Evolutionary conservation across 1,140 invertebrate species (phyloP), one percentile per base, ranked within the genome.

Genomic region (Drosophila teissieri): DNA sequence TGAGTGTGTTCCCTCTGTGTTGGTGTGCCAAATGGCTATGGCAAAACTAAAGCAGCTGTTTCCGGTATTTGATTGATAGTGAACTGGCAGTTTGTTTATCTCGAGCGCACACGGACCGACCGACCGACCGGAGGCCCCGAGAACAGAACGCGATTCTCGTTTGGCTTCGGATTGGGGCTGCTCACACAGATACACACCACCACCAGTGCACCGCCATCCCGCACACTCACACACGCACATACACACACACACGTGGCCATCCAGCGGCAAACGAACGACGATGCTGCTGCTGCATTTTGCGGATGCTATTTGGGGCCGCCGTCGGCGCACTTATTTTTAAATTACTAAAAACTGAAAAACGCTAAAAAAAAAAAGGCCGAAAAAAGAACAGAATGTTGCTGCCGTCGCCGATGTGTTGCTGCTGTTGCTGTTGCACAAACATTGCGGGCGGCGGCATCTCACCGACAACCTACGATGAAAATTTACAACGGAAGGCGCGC

Each of bases 21-120:
- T 88, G 80, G 80, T 89, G 75, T 88, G 83, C 84, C 84, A 84
- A 88, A 88, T 88, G 83, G 80, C 84, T 84, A 79, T 81, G 75
- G 90, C 82, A 91, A 91, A 91, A 91, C 90, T 91, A 91, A 91
- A 91, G 90, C 90, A 91, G 90, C 90, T 91, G 90, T 91, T 91
- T 91, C 90, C 90, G 90, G 90, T 91, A 90, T 91, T 91, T 91
- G 90, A 91, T 91, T 91, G 90, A 91, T 91, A 91, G 90, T 90
- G 90, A 91, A 90, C 90, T 91, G 90, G 86, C 90, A 91, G 86
- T 91, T 91, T 91, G 90, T 91, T 91, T 91, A 91, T 91, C 90
- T 91, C 89, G 82, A 73, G 82, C 76, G 56, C 79, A 82, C 80
- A 81, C 75, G 65, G 67, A 68, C 55, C 56, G 72, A 19, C 19